phyloP scores from a whole-genome alignment of 2,888 invertebrate species.

The Notocelia uddmanniana region DNA sequence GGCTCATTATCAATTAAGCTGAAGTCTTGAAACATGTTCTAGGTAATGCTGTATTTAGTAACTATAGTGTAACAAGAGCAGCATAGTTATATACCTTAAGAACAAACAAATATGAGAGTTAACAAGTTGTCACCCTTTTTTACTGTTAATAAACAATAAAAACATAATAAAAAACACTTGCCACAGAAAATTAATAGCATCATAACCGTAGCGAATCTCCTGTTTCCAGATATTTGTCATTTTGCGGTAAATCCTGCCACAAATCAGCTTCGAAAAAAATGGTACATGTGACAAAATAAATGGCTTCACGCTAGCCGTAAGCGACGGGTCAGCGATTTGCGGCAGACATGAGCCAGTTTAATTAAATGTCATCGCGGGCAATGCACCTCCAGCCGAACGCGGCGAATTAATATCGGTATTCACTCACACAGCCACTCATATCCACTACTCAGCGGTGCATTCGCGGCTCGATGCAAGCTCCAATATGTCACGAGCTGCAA shows the following conservation, averaged over 20 bases:
- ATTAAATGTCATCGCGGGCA: slow-evolving; percentile 77
- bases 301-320: slow-evolving; percentile 53
- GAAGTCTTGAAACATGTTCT: slow-evolving; percentile 11
- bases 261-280: slow-evolving; percentile 42
- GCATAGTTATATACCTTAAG: background rate
- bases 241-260: slow-evolving; percentile 36
- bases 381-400: slow-evolving; percentile 65
- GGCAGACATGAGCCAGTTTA: slow-evolving; percentile 70
- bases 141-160: background rate
- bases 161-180: background rate
- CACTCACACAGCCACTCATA: slow-evolving; percentile 60
- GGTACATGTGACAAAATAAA: slow-evolving; percentile 50
- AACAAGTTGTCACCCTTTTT: background rate
- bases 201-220: slow-evolving; percentile 10
- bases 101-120: background rate
- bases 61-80: background rate
- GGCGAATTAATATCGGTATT: slow-evolving; percentile 66
- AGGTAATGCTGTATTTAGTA: background rate
- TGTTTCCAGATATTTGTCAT: slow-evolving; percentile 6
- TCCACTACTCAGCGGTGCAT: slow-evolving; percentile 52
- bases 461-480: slow-evolving; percentile 31
- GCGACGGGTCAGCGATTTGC: slow-evolving; percentile 65
- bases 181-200: slow-evolving; percentile 15
- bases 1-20: slow-evolving; percentile 10
- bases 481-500: slow-evolving; percentile 49